Conservation (phyloP, 2,113 vertebrate species). For the Holacanthus passer region DNA sequence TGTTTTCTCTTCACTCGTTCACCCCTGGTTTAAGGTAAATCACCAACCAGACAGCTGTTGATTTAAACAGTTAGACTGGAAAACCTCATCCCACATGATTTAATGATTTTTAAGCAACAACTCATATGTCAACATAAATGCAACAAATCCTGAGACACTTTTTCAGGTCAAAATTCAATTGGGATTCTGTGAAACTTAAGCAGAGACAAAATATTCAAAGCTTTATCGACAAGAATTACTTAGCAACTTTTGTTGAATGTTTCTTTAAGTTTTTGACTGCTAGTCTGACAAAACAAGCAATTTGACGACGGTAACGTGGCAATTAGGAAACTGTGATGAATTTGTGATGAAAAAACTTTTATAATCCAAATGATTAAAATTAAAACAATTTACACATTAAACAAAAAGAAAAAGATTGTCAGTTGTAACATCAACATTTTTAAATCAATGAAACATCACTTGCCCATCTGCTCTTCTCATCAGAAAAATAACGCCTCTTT, state of each 20-base stretch:
- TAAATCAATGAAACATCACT: not conserved
- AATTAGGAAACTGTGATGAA: not conserved
- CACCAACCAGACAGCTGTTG: not conserved
- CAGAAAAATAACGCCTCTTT: not conserved
- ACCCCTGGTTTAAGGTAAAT: not conserved
- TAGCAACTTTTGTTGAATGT: not conserved
- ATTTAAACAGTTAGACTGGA: not conserved
- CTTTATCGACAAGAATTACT: no score
- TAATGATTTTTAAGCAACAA: fast-evolving
- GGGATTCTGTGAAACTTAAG: not conserved
- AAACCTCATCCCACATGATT: not conserved
- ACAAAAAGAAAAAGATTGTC: not conserved
- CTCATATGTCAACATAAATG: not conserved
- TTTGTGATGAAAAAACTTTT: not conserved
- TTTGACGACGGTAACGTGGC: not conserved
- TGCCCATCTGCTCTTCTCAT: not conserved
- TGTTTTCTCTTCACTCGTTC: not conserved
- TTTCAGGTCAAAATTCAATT: not conserved
- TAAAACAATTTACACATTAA: not conserved
- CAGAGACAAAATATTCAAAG: not conserved
- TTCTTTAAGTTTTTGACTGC: not conserved
- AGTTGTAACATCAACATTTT: not conserved
- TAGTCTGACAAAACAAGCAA: no score
- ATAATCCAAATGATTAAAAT: not conserved
- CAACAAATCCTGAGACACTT: not conserved